Base-by-base conservation (phyloP, 2,113 vertebrate genomes). In the Neodon shergylaensis region DNA sequence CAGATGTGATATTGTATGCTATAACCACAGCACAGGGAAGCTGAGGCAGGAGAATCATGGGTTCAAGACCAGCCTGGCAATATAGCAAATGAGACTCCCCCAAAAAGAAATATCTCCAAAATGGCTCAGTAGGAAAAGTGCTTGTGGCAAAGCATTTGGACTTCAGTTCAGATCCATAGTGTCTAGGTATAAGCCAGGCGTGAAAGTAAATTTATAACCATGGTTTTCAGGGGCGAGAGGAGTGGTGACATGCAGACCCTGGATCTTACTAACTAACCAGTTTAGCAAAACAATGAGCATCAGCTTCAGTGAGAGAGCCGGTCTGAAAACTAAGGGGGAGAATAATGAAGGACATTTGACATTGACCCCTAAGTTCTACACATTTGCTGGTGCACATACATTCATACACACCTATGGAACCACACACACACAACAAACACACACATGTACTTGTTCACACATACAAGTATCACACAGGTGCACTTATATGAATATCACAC, bases 361-460 rank as follows among this genome's bases (percentile, higher is more conserved):
- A 21, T 79, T 19, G 10, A 54, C 33, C 33, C 4, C 16, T 79
- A 52, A 36, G 47, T 9, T 17, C 76, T 49, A 77, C 28, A 77
- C 26, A 17, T 22, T 10, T n/a, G 1, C 21, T 24, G 8, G 10
- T 5, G 2, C 5, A 0, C 5, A n/a, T n/a, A 6, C 33, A 81
- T 78, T 4, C 28, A 78, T 17, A 31, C 2, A 13, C 10, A 74
- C 73, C 11, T 26, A 28, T 26, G 74, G 12, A 76, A 47, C 28
- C 44, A 78, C 44, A 74, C 12, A 42, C 21, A 58, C 54, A 58
- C 54, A 58, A n/a, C n/a, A n/a, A n/a, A n/a, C n/a, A n/a, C n/a
- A n/a, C n/a, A n/a, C n/a, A n/a, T n/a, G n/a, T n/a, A n/a, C n/a
- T n/a, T n/a, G 73, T 28, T 44, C 42, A 47, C 16, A 73, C 16